Conservation (phyloP, 2,797 vertebrate genomes). For the Cygnus olor region DNA sequence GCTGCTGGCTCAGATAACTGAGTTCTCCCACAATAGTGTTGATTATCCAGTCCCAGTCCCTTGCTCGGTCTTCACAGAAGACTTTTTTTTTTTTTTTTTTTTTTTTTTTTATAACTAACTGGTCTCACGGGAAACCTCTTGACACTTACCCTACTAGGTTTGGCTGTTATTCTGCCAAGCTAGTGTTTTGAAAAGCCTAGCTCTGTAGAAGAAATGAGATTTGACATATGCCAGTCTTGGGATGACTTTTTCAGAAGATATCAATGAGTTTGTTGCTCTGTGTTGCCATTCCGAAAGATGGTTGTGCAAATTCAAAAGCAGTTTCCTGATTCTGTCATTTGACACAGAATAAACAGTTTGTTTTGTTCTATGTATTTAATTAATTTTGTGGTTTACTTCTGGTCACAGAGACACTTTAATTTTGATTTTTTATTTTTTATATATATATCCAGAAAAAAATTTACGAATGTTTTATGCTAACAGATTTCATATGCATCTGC, state of each 20-base stretch:
- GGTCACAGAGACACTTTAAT: neutral
- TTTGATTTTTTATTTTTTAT: neutral
- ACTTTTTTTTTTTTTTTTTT: neutral
- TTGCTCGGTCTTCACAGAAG: neutral
- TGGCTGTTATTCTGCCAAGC: neutral
- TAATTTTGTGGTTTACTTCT: neutral
- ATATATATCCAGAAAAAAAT: neutral
- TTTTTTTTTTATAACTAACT: neutral
- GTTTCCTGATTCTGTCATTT: neutral
- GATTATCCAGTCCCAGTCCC: neutral
- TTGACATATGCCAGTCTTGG: neutral
- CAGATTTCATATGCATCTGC: neutral
- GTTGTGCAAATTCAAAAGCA: neutral
- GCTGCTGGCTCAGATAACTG: neutral
- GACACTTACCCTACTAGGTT: neutral
- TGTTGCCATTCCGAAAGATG: neutral
- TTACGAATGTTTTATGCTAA: neutral
- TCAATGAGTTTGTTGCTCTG: neutral
- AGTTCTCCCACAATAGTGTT: rapidly evolving
- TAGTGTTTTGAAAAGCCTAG: neutral
- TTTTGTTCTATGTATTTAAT: neutral
- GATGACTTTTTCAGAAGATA: neutral
- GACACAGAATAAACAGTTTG: neutral
- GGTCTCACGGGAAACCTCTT: neutral
- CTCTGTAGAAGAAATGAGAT: neutral